A percentile compares a stretch with the other conserved stretches of the same genome.
These are phyloP conservation scores for Tiaroga cobitis DNA, from an alignment of 2,797 vertebrate species.

Conservation along the genomic window DNA sequence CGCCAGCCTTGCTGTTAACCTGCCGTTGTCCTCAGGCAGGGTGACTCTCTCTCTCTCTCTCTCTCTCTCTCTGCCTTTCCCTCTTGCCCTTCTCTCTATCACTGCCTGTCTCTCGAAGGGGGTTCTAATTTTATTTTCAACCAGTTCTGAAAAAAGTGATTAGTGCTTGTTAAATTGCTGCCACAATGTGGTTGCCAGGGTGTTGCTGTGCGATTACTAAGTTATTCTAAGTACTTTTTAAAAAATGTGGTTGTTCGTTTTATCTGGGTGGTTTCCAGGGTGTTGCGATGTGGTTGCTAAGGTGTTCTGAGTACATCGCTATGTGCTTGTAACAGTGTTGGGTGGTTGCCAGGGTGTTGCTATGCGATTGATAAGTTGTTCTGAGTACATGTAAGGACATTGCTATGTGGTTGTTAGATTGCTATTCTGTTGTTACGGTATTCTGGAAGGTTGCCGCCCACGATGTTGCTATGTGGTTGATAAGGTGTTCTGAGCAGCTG, in stretches of 20 bases:
- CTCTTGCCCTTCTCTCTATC: constrained; percentile 32
- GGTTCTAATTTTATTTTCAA: constrained; percentile 17
- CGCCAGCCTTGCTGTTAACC: constrained; percentile 72
- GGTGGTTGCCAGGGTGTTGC: background rate
- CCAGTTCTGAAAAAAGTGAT: background rate
- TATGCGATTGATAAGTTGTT: background rate
- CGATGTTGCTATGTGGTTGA: background rate
- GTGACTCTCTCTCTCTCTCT: constrained; percentile 14
- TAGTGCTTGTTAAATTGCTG: background rate
- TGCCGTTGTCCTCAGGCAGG: constrained; percentile 68
- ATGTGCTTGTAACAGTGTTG: background rate
- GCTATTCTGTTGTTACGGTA: background rate
- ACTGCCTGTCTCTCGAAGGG: background rate
- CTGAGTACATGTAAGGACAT: background rate
- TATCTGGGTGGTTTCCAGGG: background rate
- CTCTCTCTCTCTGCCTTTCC: constrained; percentile 22
- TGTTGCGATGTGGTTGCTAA: background rate
- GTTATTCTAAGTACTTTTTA: background rate
- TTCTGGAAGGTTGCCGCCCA: background rate
- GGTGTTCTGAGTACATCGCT: background rate
- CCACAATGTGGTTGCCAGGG: background rate
- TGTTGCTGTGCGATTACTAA: background rate
- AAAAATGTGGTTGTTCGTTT: background rate
- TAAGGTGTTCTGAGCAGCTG: background rate
- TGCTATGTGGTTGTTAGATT: background rate